Conservation (phyloP, 2,113 vertebrate genomes). For the Atherinomorus stipes region DNA sequence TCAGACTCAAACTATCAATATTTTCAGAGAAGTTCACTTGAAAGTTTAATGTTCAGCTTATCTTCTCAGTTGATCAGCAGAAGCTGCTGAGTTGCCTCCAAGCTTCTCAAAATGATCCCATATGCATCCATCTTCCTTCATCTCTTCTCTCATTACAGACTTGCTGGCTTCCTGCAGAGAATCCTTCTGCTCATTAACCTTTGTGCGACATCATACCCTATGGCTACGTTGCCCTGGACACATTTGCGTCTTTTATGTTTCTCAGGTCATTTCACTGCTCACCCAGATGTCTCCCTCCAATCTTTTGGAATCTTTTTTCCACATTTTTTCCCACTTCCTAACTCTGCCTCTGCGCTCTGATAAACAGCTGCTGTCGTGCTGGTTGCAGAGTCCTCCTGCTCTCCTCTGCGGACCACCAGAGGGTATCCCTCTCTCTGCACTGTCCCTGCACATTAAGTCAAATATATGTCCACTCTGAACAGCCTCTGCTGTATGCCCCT, state of each 20-base stretch:
- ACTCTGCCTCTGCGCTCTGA: conserved; percentile 44
- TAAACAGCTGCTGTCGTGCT: conserved; percentile 59
- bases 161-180: conserved; percentile 12
- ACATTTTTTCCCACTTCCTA: conserved; percentile 10
- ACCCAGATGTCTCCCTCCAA: conserved; percentile 56
- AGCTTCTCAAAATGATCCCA: background rate
- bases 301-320: conserved; percentile 41
- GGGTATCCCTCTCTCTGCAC: conserved; percentile 55
- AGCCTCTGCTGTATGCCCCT: conserved; percentile 33
- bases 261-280: conserved; percentile 51
- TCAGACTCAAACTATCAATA: background rate
- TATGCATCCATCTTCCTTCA: conserved; percentile 13
- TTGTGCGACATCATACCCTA: conserved; percentile 27
- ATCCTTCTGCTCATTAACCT: conserved; percentile 66
- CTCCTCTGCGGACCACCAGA: conserved; percentile 69
- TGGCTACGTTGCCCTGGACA: conserved; percentile 38
- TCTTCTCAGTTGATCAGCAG: background rate
- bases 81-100: background rate
- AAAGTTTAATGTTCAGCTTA: background rate
- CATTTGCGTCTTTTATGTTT: conserved; percentile 50
- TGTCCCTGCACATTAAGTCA: conserved; percentile 71
- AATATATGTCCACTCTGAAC: conserved; percentile 53
- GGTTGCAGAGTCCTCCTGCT: conserved; percentile 56
- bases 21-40: conserved; percentile 2
- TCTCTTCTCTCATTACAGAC: conserved; percentile 28